Evolutionary conservation across 2,888 invertebrate species (phyloP).

Genomic region (Deilephila elpenor): DNA sequence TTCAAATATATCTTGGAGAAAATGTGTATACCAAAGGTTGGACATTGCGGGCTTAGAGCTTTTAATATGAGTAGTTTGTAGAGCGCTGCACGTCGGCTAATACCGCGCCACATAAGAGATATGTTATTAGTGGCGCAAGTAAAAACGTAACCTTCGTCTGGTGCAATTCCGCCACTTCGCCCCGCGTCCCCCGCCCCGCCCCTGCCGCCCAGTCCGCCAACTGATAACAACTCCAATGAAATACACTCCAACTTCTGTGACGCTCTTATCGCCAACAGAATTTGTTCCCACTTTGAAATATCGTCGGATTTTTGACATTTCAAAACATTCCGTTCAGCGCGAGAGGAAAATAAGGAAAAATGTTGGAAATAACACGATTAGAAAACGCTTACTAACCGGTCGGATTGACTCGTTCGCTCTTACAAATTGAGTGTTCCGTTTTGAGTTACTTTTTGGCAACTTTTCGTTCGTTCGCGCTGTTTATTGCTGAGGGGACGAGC

Average conservation of each 20-base stretch:
- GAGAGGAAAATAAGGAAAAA: constrained; percentile 50
- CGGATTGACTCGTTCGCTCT: constrained; percentile 32
- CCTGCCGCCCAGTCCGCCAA: constrained; percentile 44
- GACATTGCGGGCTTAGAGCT: neutral
- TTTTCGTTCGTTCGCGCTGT: constrained; percentile 10
- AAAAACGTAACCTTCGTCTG: constrained; percentile 23
- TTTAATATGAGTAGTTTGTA: neutral
- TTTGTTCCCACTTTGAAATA: constrained; percentile 73
- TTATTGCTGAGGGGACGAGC: constrained; percentile 17
- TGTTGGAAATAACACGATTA: constrained; percentile 40
- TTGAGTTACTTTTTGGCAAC: constrained; percentile 11
- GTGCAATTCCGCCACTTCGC: constrained; percentile 11
- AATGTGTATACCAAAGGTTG: constrained; percentile 5
- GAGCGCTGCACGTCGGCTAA: neutral
- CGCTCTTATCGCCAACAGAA: constrained; percentile 65
- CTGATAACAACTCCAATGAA: constrained; percentile 79
- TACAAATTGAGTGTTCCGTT: constrained; percentile 24
- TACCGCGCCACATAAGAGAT: neutral
- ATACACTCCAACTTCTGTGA: constrained; percentile 66
- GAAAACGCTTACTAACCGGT: constrained; percentile 42
- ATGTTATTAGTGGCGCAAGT: constrained; percentile 21
- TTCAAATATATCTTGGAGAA: neutral
- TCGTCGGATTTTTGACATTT: constrained; percentile 68
- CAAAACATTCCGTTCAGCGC: constrained; percentile 52
- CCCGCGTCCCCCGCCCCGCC: neutral